These are phyloP conservation scores for Gryllus bimaculatus DNA, from an alignment of 1,140 invertebrate species.

Conservation along the genomic window DNA sequence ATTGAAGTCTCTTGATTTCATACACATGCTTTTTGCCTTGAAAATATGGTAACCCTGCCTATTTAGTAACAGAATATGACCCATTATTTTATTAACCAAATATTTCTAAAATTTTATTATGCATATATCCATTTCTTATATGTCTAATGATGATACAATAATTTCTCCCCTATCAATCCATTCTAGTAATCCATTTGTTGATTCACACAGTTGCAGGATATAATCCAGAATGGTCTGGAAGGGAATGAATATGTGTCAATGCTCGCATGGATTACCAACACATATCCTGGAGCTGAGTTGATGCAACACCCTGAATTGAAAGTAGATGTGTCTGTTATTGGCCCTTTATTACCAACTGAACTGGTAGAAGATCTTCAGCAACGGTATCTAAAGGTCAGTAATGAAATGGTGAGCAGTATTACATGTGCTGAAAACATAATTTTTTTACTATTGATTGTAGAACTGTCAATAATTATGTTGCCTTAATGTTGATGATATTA, in stretches of 20 bases:
- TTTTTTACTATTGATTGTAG: too few relatives aligned
- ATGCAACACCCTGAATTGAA: conserved; percentile 81
- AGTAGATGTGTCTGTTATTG: conserved; percentile 58
- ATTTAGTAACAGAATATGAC: too few relatives aligned
- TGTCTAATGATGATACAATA: too few relatives aligned
- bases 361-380: conserved; percentile 70
- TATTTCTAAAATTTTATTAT: too few relatives aligned
- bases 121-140: too few relatives aligned
- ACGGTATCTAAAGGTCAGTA: conserved; percentile 58
- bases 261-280: conserved; percentile 84
- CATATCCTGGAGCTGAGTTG: conserved; percentile 72
- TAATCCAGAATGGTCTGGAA: conserved; percentile 77
- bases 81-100: too few relatives aligned
- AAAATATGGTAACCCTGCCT: too few relatives aligned
- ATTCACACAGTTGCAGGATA: conserved; percentile 53
- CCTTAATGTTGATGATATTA: too few relatives aligned
- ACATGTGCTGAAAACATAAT: too few relatives aligned
- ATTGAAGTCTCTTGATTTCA: too few relatives aligned
- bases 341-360: conserved; percentile 63
- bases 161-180: not conserved
- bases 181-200: not conserved
- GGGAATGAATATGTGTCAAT: conserved; percentile 95
- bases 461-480: too few relatives aligned
- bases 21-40: too few relatives aligned
- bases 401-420: not conserved